Conservation (phyloP, 2,797 vertebrate species). For the Poecilia velifera region DNA sequence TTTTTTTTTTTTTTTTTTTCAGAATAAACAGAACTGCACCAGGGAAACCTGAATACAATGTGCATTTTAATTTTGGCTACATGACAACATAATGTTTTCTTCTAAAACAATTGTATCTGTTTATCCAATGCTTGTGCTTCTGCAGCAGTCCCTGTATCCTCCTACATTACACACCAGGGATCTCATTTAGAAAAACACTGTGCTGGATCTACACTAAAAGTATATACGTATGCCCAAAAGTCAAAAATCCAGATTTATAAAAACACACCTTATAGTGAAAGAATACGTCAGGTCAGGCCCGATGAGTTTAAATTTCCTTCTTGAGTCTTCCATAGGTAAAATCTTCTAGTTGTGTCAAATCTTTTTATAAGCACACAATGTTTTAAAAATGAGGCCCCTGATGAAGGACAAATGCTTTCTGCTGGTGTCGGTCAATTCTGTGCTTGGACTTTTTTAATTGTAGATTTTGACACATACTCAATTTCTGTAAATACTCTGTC, state of each 20-base stretch:
- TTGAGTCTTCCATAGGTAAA: too few species aligned
- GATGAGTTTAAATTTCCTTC: too few species aligned
- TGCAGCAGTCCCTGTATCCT: background rate
- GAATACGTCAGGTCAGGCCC: too few species aligned
- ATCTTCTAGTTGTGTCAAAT: too few species aligned
- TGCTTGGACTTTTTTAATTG: background rate
- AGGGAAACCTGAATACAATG: background rate
- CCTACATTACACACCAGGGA: background rate
- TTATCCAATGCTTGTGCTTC: background rate
- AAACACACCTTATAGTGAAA: too few species aligned
- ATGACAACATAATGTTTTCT: background rate
- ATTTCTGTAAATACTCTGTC: background rate
- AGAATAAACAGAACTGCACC: background rate
- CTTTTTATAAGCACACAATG: too few species aligned
- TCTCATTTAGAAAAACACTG: too few species aligned
- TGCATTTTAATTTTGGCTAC: background rate
- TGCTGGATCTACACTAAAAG: too few species aligned
- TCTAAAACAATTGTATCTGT: background rate
- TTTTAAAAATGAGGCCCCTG: background rate
- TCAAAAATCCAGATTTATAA: too few species aligned
- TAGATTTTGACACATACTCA: conserved; percentile 4
- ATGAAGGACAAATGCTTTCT: background rate
- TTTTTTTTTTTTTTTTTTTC: too few species aligned
- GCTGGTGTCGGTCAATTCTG: background rate
- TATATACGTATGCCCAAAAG: too few species aligned